A percentile compares a stretch with the other conserved stretches of the same genome.
Evolutionary conservation across 2,888 invertebrate genomes (phyloP).

Genomic region (Drosophila anceps): DNA sequence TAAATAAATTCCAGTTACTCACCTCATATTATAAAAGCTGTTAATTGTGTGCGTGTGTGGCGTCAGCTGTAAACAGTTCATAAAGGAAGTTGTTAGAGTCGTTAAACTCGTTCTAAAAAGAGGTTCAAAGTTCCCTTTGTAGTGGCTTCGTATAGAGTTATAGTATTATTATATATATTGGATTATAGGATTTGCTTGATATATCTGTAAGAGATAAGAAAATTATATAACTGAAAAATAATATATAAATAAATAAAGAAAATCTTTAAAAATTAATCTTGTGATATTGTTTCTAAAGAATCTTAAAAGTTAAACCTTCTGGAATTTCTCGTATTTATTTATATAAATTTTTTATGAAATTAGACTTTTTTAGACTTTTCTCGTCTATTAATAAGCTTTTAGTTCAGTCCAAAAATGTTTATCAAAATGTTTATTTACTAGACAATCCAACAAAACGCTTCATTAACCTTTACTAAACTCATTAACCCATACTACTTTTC

Average conservation of each 20-base stretch:
- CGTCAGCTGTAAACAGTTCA: not conserved
- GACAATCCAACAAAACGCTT: no score
- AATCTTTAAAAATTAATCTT: no score
- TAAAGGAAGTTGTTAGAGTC: not conserved
- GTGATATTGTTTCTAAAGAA: no score
- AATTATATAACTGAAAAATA: no score
- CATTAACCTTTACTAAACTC: no score
- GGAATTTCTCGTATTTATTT: not conserved
- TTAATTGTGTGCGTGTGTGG: slow-evolving; percentile 14
- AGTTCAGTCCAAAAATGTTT: no score
- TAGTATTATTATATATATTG: not conserved
- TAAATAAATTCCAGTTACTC: not conserved
- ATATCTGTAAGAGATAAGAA: not conserved
- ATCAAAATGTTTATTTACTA: no score
- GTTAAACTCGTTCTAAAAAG: not conserved
- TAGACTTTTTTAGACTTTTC: no score
- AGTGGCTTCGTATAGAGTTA: not conserved
- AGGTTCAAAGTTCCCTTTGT: not conserved
- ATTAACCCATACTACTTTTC: no score
- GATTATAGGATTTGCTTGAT: not conserved
- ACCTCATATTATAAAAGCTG: slow-evolving; percentile 6
- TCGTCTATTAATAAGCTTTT: no score
- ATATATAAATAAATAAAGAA: no score
- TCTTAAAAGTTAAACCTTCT: not conserved
- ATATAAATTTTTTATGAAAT: no score